These are phyloP conservation scores for Montipora capitata DNA, from an alignment of 92 coral and sea anemone species.

Conservation along the genomic window DNA sequence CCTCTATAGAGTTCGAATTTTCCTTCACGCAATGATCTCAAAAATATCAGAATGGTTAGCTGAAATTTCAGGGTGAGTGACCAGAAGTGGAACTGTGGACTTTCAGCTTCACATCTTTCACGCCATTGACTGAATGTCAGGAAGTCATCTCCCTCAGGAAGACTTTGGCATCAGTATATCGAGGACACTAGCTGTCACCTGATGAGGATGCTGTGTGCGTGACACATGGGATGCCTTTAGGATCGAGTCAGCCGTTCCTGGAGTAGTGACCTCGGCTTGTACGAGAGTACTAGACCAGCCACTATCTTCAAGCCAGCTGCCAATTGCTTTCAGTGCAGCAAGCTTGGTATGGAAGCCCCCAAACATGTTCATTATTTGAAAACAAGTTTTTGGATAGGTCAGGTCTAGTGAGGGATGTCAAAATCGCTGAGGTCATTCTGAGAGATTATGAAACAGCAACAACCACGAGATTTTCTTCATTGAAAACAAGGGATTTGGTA, in stretches of 20 bases:
- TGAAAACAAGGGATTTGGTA: too few relatives aligned
- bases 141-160: constrained; percentile 34
- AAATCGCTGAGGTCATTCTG: too few relatives aligned
- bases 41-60: constrained; percentile 67
- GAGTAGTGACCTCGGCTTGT: too few relatives aligned
- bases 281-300: too few relatives aligned
- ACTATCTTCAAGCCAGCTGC: too few relatives aligned
- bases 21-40: constrained; percentile 76
- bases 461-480: too few relatives aligned
- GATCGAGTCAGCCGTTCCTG: too few relatives aligned
- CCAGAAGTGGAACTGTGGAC: constrained; percentile 75
- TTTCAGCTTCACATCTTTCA: constrained; percentile 13
- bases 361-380: constrained; percentile 63
- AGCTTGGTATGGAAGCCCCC: constrained; percentile 76
- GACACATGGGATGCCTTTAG: constrained; percentile 62
- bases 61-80: constrained; percentile 61
- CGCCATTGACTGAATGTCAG: constrained; percentile 42
- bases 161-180: constrained; percentile 54
- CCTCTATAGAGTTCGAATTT: constrained; percentile 48
- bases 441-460: too few relatives aligned
- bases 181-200: constrained; percentile 69
- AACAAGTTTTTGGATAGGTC: too few relatives aligned
- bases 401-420: too few relatives aligned
- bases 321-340: background rate
- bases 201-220: constrained; percentile 72